Evolutionary conservation across 2,113 vertebrate genomes (phyloP).

Genomic region (Pycnonotus jocosus): DNA sequence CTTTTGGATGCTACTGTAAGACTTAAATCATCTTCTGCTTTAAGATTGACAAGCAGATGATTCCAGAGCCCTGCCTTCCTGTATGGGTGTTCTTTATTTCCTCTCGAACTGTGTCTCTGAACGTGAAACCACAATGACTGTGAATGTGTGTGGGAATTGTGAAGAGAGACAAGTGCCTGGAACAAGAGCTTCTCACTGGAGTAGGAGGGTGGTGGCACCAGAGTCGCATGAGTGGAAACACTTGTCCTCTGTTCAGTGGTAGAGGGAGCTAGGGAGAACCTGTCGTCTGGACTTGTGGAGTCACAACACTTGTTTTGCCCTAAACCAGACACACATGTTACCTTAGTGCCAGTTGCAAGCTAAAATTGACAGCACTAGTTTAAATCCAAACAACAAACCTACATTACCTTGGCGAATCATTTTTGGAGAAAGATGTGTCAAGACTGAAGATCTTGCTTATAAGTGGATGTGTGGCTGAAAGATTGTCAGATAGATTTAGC

Average conservation of each 20-base stretch:
- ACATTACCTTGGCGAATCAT: neutral
- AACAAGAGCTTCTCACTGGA: neutral
- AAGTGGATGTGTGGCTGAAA: neutral
- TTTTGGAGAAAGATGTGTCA: neutral
- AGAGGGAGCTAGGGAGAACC: too few species aligned
- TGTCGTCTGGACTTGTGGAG: neutral
- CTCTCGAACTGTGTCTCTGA: fast-evolving
- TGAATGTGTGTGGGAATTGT: fast-evolving
- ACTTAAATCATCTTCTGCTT: neutral
- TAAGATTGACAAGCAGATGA: neutral
- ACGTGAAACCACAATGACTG: neutral
- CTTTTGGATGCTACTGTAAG: neutral
- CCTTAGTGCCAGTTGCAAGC: neutral
- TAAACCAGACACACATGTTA: neutral
- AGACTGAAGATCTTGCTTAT: neutral
- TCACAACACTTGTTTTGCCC: neutral
- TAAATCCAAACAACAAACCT: neutral
- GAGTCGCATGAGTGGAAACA: fast-evolving
- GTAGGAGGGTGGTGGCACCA: neutral
- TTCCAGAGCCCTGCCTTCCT: neutral
- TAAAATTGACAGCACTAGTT: neutral
- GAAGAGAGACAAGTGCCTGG: neutral
- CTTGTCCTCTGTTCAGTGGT: fast-evolving
- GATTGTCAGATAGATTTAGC: neutral
- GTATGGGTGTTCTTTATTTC: neutral